Evolutionary conservation across 2,888 invertebrate species (phyloP), one percentile per base, ranked within the genome.

Genomic region (Cartodere bifasciata): DNA sequence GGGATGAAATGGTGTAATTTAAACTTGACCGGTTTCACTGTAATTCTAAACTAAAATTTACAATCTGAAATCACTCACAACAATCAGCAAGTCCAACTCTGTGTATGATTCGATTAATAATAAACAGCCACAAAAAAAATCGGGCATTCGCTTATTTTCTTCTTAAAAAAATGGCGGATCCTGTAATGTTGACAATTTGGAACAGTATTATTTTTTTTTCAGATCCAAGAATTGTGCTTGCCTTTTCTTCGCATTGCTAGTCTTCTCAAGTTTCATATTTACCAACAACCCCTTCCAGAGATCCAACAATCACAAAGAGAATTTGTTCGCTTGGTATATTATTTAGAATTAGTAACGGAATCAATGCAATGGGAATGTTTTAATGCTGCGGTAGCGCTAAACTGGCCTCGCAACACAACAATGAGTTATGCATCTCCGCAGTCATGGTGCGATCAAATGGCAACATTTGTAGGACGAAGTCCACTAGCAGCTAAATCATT

Each of bases 241-340:
- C 88, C 88, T 11, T 91, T 83, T 60, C 61, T 92, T 40, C 72
- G 91, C 25, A 70, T 90, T 28, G 82, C 88, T 2, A 74, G 88
- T 1, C 62, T 94, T 4, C 64, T 94, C 29, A 52, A 58, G 30
- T 54, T 55, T 37, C 88, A 92, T 64, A 65, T 85, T 40, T 85
- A 84, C 58, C 80, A 83, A 38, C 72, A 75, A 48, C 70, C 75
- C 26, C 64, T 87, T 53, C 84, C 83, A 0, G 72, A 73, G 43
- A 68, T 81, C 28, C 59, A 65, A 24, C 61, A 68, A 3, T 60
- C 74, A 2, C 68, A 72, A 24, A 69, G 73, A 37, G 88, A 88
- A 64, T 87, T 85, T 61, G 74, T 76, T 10, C 68, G 75, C 20
- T 68, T 88, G 28, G 76, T 80, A 7, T 76, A 77, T 55, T 87